Conservation (phyloP, 1,140 invertebrate species). For the Lepeophtheirus salmonis region DNA sequence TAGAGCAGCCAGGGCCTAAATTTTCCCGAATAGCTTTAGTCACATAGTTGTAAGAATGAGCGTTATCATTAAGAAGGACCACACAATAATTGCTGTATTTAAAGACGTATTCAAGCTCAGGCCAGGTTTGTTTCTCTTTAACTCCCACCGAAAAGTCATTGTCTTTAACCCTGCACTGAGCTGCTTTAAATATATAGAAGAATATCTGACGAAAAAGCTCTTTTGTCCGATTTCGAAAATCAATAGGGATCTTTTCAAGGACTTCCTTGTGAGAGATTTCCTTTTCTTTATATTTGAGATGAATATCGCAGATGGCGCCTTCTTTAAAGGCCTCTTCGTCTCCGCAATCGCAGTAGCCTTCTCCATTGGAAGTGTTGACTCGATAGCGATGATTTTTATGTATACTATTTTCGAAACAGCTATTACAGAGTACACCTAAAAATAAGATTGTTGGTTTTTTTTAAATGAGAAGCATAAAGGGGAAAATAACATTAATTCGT, state of each 20-base stretch:
- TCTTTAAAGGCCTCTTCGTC: conserved; percentile 82
- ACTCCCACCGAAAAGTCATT: conserved; percentile 1
- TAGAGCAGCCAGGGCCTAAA: background rate
- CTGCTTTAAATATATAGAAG: background rate
- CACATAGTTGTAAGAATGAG: conserved; percentile 25
- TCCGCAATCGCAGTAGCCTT: conserved; percentile 93
- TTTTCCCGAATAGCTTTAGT: background rate
- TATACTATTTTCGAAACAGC: conserved; percentile 83
- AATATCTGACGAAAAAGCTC: conserved; percentile 7
- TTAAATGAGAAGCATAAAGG: too few species aligned
- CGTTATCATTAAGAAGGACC: conserved; percentile 85
- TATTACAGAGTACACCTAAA: conserved; percentile 71
- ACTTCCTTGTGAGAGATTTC: background rate
- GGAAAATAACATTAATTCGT: too few species aligned
- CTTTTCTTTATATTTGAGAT: conserved; percentile 23
- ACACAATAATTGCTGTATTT: conserved; percentile 6
- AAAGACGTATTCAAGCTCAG: background rate
- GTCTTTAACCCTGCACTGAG: background rate
- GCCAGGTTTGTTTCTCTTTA: conserved; percentile 13
- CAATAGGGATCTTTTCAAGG: conserved; percentile 1
- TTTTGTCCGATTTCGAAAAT: background rate
- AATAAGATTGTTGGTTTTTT: too few species aligned
- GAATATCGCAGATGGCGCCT: conserved; percentile 53
- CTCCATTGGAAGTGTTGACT: conserved; percentile 77
- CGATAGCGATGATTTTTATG: conserved; percentile 61